Percentiles rank a stretch among this genome's conserved stretches.
These are phyloP conservation scores for Apomyelois bistriatella DNA, from an alignment of 2,888 invertebrate genomes.

Conservation along the genomic window DNA sequence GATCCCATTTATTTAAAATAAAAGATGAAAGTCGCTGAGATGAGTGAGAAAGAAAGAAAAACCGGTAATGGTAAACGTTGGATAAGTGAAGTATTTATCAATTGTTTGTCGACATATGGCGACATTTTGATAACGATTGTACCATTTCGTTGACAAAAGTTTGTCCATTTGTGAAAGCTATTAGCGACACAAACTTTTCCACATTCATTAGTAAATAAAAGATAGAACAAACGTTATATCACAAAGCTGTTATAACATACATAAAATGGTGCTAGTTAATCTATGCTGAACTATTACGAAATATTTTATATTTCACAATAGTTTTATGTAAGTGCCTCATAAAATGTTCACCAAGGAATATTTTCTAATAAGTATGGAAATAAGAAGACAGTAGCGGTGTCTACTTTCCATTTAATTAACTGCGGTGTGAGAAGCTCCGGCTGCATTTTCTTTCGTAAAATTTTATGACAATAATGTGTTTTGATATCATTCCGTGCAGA, in stretches of 20 bases:
- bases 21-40: too few relatives aligned
- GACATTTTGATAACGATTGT: background rate
- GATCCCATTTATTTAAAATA: too few relatives aligned
- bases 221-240: background rate
- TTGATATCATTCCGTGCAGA: too few relatives aligned
- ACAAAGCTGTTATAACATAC: background rate
- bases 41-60: too few relatives aligned
- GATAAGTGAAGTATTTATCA: background rate
- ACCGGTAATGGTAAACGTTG: background rate
- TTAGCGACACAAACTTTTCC: background rate
- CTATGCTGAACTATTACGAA: background rate
- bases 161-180: constrained; percentile 5
- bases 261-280: background rate
- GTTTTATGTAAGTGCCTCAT: too few relatives aligned
- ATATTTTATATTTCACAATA: too few relatives aligned
- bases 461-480: background rate
- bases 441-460: background rate
- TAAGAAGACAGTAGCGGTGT: background rate
- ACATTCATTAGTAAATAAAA: background rate
- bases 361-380: background rate
- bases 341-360: background rate
- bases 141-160: background rate
- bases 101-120: background rate
- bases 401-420: constrained; percentile 10
- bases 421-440: background rate